Evolutionary conservation across 2,888 invertebrate species (phyloP).

Genomic region (Uropetala carovei): DNA sequence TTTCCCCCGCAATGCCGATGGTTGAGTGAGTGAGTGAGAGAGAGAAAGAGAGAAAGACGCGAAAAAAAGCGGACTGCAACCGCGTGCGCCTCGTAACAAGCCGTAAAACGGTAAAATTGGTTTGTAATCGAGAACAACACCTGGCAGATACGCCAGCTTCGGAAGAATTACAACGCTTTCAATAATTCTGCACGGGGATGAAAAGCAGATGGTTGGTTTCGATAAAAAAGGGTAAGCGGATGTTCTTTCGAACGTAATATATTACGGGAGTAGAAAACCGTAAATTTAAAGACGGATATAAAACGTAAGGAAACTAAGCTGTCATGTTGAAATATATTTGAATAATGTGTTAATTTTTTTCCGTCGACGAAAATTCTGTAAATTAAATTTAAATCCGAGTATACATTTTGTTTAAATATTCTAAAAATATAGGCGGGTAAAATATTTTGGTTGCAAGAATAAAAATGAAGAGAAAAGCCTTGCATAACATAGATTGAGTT

Average conservation of each 20-base stretch:
- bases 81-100: slow-evolving; percentile 5
- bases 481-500: too few relatives aligned
- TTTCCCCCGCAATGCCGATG: neutral
- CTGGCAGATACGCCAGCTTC: neutral
- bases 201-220: neutral
- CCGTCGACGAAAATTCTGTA: too few relatives aligned
- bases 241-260: neutral
- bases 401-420: too few relatives aligned
- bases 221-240: neutral
- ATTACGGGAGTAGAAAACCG: neutral
- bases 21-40: neutral
- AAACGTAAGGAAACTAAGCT: too few relatives aligned
- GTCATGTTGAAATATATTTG: too few relatives aligned
- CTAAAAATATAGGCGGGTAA: too few relatives aligned
- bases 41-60: too few relatives aligned
- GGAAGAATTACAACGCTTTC: neutral
- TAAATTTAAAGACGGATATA: too few relatives aligned
- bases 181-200: neutral
- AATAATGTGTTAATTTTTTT: too few relatives aligned
- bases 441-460: too few relatives aligned
- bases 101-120: slow-evolving; percentile 19
- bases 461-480: too few relatives aligned
- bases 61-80: neutral
- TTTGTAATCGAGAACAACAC: slow-evolving; percentile 21
- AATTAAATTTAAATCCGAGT: too few relatives aligned